A percentile compares a stretch with the other conserved stretches of the same genome.
Conservation (phyloP, 2,797 vertebrate genomes). For the Brachymystax lenok region DNA sequence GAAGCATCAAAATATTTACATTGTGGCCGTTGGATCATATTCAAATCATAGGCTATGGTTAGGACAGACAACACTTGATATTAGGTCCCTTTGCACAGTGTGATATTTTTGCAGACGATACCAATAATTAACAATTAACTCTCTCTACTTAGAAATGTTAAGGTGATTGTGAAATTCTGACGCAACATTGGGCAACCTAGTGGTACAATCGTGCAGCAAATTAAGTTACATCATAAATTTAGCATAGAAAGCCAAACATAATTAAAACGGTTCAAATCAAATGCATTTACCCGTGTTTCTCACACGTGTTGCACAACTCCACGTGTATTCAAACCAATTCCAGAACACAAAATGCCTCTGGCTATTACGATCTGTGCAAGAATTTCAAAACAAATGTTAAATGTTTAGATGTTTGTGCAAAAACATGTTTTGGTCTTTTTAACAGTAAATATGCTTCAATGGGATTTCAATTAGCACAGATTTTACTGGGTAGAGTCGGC, state of each 20-base stretch:
- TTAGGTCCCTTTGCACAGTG: not conserved
- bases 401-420: slow-evolving; percentile 9
- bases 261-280: slow-evolving; percentile 27
- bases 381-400: slow-evolving; percentile 14
- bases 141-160: slow-evolving; percentile 8
- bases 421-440: not conserved
- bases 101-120: not conserved
- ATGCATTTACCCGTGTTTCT: slow-evolving; percentile 3
- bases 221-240: slow-evolving; percentile 23
- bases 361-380: slow-evolving; percentile 4
- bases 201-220: slow-evolving; percentile 10
- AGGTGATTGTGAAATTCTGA: slow-evolving; percentile 32
- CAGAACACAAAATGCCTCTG: slow-evolving; percentile 14
- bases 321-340: slow-evolving; percentile 35
- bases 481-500: slow-evolving; percentile 9
- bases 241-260: slow-evolving; percentile 21
- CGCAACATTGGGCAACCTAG: slow-evolving; percentile 40
- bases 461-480: slow-evolving; percentile 6
- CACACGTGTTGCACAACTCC: not conserved
- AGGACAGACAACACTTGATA: not conserved
- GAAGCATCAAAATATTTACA: not conserved
- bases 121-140: slow-evolving; percentile 1
- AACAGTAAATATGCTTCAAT: slow-evolving; percentile 15
- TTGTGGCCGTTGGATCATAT: not conserved
- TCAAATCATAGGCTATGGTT: not conserved